Base-by-base conservation (phyloP, 2,797 vertebrate genomes). In the Lepidocolaptes lacrymiger region DNA sequence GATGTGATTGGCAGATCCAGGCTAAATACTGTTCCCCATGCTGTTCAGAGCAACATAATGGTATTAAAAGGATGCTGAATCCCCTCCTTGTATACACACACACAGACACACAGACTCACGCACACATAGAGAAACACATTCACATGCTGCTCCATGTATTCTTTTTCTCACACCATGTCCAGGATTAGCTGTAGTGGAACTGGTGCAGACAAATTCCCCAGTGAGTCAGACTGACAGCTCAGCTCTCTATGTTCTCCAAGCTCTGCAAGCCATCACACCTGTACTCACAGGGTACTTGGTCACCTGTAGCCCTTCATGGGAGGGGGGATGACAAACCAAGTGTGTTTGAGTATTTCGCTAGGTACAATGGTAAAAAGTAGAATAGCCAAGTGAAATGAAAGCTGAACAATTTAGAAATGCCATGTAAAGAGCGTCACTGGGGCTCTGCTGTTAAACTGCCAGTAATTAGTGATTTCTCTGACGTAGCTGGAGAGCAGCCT, bases 1-100 rank as follows among this genome's bases (percentile, higher is more conserved):
- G 46, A 54, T 58, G 8, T 20, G 5, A 4, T n/a, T 74, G 72
- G 19, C 76, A 81, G 27, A 51, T 71, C 32, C 32, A 43, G 11
- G 37, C 0, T 0, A 48, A 77, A 67, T 18, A 19, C 37, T 77
- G 14, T 36, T 68, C 32, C 2, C 1, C 8, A 2, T 49, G 32
- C 37, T 77, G 32, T 75, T 72, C 77, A 58, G 86, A 85, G 37
- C 16, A 46, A 30, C 27, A 2, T 4, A 39, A 28, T n/a, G 9
- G 4, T 69, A 27, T 68, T n/a, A 43, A 2, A 67, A 74, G 64
- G 41, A 43, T 72, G 14, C 30, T 75, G 43, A 24, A 17, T 6
- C 10, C 8, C 6, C 8, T 72, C 9, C 13, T 49, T 21, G n/a
- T 14, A n/a, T 11, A 46, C 16, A 27, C 5, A 49, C 23, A 30